Conservation (phyloP, 64 coral and sea anemone genomes). For the Astreopora myriophthalma region DNA sequence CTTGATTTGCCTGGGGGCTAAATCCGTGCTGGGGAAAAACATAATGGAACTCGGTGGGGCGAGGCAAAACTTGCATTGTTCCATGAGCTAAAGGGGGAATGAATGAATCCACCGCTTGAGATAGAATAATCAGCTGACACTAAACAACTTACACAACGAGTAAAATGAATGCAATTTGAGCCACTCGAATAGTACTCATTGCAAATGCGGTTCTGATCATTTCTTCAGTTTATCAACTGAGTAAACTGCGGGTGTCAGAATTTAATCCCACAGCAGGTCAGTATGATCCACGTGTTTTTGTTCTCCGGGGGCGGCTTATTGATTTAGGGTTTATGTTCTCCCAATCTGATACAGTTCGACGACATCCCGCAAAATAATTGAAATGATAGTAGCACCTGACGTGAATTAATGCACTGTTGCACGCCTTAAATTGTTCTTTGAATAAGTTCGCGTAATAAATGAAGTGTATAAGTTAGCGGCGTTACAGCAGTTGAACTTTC, state of each 20-base stretch:
- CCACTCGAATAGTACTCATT: too few species aligned
- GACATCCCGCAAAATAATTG: background rate
- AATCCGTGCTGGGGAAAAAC: too few species aligned
- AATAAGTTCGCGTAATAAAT: background rate
- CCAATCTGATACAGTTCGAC: background rate
- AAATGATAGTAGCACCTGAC: background rate
- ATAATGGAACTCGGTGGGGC: too few species aligned
- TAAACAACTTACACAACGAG: too few species aligned
- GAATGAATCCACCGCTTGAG: too few species aligned
- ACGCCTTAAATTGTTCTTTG: background rate
- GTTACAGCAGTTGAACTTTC: background rate
- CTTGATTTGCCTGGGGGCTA: too few species aligned
- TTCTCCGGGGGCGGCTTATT: background rate
- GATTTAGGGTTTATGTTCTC: background rate
- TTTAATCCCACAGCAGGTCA: background rate
- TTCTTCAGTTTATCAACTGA: background rate
- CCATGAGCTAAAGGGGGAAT: too few species aligned
- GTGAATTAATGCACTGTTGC: background rate
- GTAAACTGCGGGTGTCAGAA: background rate
- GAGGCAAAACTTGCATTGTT: too few species aligned
- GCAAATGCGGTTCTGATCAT: background rate
- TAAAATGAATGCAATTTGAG: too few species aligned
- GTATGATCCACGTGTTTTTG: background rate
- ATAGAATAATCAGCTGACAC: too few species aligned
- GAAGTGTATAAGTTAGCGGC: background rate